Conservation (phyloP, 2,888 invertebrate species). For the Quadriops clusia region DNA sequence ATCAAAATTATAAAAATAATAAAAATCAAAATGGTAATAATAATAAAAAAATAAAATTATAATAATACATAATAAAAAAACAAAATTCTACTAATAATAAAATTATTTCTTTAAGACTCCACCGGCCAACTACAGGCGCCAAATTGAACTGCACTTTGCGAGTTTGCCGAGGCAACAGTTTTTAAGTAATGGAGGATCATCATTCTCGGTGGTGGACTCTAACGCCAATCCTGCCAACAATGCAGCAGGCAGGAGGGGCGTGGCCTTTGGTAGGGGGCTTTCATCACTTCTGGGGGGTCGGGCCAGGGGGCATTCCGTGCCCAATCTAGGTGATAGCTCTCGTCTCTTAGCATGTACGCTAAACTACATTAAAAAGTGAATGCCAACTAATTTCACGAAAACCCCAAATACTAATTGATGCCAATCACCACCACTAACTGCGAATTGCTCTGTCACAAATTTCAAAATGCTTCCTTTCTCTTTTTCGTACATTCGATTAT, state of each 20-base stretch:
- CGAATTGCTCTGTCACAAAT: too few relatives aligned
- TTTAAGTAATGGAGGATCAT: conserved; percentile 33
- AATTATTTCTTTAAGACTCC: conserved; percentile 47
- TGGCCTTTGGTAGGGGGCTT: conserved; percentile 61
- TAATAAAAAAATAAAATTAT: too few relatives aligned
- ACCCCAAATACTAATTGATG: too few relatives aligned
- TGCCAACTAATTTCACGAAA: too few relatives aligned
- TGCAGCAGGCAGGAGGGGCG: conserved; percentile 51
- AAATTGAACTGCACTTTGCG: conserved; percentile 66
- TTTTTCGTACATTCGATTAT: too few relatives aligned
- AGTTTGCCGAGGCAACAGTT: conserved; percentile 64
- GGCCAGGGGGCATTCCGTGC: conserved; percentile 76
- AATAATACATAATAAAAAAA: too few relatives aligned
- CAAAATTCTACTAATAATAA: not conserved
- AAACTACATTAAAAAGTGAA: too few relatives aligned
- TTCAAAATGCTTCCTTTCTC: too few relatives aligned
- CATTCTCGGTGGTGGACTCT: conserved; percentile 27
- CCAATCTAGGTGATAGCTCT: conserved; percentile 68
- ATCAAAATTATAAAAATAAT: too few relatives aligned
- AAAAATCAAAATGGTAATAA: too few relatives aligned
- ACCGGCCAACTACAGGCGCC: conserved; percentile 60
- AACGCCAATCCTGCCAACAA: conserved; percentile 36
- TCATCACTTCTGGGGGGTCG: conserved; percentile 43
- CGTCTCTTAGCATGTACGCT: too few relatives aligned
- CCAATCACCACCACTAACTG: too few relatives aligned